Evolutionary conservation across 2,888 invertebrate genomes (phyloP).

Genomic region (Fissipunctia ypsillon): DNA sequence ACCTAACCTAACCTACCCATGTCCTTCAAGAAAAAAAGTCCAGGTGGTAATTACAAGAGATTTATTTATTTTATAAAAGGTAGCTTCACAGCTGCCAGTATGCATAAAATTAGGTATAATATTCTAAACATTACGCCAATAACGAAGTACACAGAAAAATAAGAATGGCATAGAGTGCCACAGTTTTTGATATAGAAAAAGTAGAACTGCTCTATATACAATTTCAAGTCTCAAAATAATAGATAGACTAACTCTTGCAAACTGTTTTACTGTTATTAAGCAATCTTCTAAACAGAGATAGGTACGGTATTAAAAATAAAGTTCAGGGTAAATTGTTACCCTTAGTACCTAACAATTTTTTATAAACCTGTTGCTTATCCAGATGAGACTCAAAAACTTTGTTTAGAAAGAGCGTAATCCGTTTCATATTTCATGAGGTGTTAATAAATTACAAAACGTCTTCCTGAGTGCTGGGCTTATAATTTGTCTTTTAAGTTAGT

Average conservation of each 20-base stretch:
- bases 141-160: background rate
- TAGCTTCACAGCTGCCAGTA: background rate
- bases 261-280: conserved; percentile 1
- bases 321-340: background rate
- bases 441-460: conserved; percentile 13
- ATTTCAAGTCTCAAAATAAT: background rate
- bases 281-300: conserved; percentile 10
- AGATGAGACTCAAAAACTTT: conserved; percentile 32
- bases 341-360: conserved; percentile 40
- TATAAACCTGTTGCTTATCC: conserved; percentile 56
- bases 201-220: background rate
- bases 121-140: background rate
- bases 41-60: background rate
- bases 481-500: no score
- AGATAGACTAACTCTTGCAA: background rate
- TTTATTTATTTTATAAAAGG: background rate
- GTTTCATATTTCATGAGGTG: conserved; percentile 37
- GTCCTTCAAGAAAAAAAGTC: background rate
- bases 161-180: background rate
- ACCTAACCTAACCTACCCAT: no score
- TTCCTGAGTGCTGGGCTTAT: background rate
- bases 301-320: conserved; percentile 24
- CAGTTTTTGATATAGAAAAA: background rate
- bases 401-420: conserved; percentile 17
- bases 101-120: background rate